Conservation (phyloP, 2,113 vertebrate genomes). For the Cavia porcellus region DNA sequence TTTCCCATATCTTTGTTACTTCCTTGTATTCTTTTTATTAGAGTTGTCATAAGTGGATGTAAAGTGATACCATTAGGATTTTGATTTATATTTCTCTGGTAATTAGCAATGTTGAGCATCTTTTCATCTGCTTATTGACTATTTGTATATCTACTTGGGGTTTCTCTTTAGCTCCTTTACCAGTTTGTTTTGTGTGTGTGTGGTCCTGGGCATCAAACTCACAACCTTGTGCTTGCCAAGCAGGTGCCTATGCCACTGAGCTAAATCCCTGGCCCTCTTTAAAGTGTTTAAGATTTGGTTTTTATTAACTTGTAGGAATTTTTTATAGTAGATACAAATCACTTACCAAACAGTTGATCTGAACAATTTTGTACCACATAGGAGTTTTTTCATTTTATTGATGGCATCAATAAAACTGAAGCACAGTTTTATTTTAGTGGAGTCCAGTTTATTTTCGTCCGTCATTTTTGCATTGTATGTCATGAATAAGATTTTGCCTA, state of each 20-base stretch:
- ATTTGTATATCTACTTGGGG: not conserved
- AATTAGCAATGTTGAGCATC: not conserved
- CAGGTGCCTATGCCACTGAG: too few species aligned
- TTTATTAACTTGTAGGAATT: conserved; percentile 55
- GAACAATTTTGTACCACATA: not conserved
- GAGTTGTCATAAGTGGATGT: not conserved
- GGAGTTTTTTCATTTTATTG: conserved; percentile 48
- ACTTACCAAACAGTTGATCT: not conserved
- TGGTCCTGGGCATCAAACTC: too few species aligned
- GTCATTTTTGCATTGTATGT: not conserved
- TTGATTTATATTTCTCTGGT: conserved; percentile 15
- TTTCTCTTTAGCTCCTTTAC: not conserved
- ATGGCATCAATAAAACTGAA: not conserved
- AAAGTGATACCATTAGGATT: not conserved
- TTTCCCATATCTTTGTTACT: conserved; percentile 13
- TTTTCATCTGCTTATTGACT: conserved; percentile 10
- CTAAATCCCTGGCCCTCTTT: too few species aligned
- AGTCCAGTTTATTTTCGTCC: not conserved
- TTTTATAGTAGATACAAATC: not conserved
- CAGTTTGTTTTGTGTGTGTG: not conserved
- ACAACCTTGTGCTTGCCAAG: too few species aligned
- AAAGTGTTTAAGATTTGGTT: not conserved
- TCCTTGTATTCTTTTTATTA: not conserved
- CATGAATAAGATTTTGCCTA: not conserved
- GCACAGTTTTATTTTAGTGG: not conserved